phyloP scores from a whole-genome alignment of 2,797 vertebrate genomes.

The Girardinus metallicus region DNA sequence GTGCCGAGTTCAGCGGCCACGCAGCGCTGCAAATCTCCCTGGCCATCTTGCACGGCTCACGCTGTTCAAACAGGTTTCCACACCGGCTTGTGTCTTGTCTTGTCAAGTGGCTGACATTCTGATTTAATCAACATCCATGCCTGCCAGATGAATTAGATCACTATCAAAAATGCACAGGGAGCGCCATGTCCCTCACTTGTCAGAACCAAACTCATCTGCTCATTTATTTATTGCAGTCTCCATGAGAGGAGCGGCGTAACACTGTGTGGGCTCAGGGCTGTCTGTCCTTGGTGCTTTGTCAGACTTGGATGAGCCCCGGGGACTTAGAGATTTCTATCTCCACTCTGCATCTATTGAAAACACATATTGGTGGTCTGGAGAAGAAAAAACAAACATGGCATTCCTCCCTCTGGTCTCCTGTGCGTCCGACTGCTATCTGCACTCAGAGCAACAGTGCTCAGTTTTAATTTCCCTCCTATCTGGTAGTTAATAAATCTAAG shows the following conservation, averaged over 20 bases:
- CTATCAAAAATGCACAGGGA: conserved; percentile 85
- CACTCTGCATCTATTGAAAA: conserved; percentile 59
- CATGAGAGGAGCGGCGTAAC: conserved; percentile 61
- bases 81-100: conserved; percentile 81
- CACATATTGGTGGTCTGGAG: conserved; percentile 63
- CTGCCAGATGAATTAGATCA: conserved; percentile 88
- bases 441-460: conserved; percentile 17
- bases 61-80: conserved; percentile 82
- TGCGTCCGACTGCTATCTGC: conserved; percentile 33
- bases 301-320: conserved; percentile 69
- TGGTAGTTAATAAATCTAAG: conserved; percentile 43
- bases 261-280: conserved; percentile 60
- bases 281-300: conserved; percentile 65
- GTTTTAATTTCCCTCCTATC: conserved; percentile 51
- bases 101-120: conserved; percentile 86
- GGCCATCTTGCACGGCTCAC: conserved; percentile 71
- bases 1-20: conserved; percentile 54
- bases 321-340: conserved; percentile 60
- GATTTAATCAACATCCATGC: conserved; percentile 86
- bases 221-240: conserved; percentile 82
- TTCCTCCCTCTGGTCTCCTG: conserved; percentile 49
- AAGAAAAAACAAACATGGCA: conserved; percentile 67
- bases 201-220: conserved; percentile 82
- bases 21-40: conserved; percentile 73
- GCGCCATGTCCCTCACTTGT: conserved; percentile 83